phyloP scores from a whole-genome alignment of 2,113 vertebrate genomes.

The Phrynosoma blainvillii region DNA sequence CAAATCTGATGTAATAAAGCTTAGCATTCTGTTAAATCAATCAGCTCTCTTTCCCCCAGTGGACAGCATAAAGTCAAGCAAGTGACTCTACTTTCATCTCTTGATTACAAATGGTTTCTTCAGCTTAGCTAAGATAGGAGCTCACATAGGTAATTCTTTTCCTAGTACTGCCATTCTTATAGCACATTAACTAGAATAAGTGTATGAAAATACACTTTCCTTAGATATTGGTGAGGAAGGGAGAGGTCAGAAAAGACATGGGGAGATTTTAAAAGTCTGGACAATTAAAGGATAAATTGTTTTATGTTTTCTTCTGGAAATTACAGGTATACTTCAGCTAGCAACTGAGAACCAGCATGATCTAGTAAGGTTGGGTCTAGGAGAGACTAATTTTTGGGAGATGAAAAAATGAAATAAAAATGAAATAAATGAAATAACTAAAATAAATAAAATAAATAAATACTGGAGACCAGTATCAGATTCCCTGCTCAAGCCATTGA shows the following conservation, averaged over 20 bases:
- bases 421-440: too few relatives aligned
- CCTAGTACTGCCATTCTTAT: conserved; percentile 1
- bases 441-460: too few relatives aligned
- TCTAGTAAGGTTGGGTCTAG: too few relatives aligned
- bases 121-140: neutral
- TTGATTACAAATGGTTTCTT: conserved; percentile 48
- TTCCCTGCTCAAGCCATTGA: too few relatives aligned
- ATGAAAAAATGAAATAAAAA: too few relatives aligned
- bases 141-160: neutral
- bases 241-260: neutral
- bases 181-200: conserved; percentile 10
- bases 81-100: conserved; percentile 35
- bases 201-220: conserved; percentile 10
- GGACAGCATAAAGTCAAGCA: conserved; percentile 39
- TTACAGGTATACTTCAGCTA: too few relatives aligned
- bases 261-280: neutral
- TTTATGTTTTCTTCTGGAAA: neutral
- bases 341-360: too few relatives aligned
- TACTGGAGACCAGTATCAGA: too few relatives aligned
- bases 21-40: conserved; percentile 58
- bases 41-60: conserved; percentile 44
- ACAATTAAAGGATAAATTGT: neutral
- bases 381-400: too few relatives aligned
- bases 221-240: neutral
- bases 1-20: conserved; percentile 41